Conservation (phyloP, 2,113 vertebrate species). For the Leiothrix lutea region DNA sequence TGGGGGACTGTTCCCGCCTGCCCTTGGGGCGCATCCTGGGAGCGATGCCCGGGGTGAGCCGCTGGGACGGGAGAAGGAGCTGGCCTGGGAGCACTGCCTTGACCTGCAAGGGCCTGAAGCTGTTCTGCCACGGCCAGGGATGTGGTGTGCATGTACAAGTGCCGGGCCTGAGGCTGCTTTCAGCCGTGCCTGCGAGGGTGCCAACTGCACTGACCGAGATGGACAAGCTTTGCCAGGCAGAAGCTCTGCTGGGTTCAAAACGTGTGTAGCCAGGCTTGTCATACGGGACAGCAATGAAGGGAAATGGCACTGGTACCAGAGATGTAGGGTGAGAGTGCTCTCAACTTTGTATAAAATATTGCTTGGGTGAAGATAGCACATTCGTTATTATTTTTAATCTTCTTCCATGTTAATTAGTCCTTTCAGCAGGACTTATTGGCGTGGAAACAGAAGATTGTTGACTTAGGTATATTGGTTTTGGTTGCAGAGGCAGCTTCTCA, state of each 20-base stretch:
- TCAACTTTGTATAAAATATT: neutral
- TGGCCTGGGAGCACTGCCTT: neutral
- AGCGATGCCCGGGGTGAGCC: neutral
- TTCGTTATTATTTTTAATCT: neutral
- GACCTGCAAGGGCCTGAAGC: neutral
- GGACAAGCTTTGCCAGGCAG: neutral
- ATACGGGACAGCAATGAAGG: accelerated
- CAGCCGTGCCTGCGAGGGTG: neutral
- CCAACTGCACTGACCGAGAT: accelerated
- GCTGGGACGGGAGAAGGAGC: neutral
- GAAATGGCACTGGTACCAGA: neutral
- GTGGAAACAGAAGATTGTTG: neutral
- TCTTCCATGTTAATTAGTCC: neutral
- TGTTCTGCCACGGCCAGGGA: accelerated
- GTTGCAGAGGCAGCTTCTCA: neutral
- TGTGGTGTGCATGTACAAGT: accelerated
- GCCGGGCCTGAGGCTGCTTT: neutral
- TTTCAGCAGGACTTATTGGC: neutral
- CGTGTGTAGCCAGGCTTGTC: accelerated
- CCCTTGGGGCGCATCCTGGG: neutral
- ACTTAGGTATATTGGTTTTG: neutral
- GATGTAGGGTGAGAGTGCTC: accelerated
- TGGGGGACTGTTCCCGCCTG: neutral
- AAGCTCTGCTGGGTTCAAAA: neutral
- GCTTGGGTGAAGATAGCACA: neutral